These are phyloP conservation scores for Drosophila pallidifrons DNA, from an alignment of 1,140 invertebrate genomes.

Conservation along the genomic window DNA sequence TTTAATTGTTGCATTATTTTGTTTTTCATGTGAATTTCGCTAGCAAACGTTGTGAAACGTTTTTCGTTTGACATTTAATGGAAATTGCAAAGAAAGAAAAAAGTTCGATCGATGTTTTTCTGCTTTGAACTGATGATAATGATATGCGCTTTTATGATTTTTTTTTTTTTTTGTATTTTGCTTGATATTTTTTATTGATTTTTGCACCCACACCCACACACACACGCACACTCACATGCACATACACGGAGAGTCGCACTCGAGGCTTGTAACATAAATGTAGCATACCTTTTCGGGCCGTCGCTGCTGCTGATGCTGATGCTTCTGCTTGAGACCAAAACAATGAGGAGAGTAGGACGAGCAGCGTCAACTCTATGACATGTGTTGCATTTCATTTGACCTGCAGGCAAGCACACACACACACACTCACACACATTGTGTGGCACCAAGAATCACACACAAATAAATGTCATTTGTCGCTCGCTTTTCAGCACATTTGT, in stretches of 20 bases:
- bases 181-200: constrained; percentile 70
- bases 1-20: too few relatives aligned
- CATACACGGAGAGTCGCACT: constrained; percentile 17
- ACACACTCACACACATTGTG: constrained; percentile 12
- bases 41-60: too few relatives aligned
- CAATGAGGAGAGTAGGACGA: constrained; percentile 21
- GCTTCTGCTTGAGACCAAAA: constrained; percentile 52
- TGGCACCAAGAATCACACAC: background rate
- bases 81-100: constrained; percentile 22
- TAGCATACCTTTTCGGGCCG: constrained; percentile 70
- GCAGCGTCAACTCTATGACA: constrained; percentile 7
- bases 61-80: background rate
- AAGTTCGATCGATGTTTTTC: constrained; percentile 23
- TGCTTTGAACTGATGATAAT: constrained; percentile 41
- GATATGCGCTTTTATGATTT: constrained; percentile 49
- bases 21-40: too few relatives aligned
- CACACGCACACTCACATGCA: constrained; percentile 8
- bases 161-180: constrained; percentile 14
- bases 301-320: constrained; percentile 17
- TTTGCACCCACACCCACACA: constrained; percentile 15
- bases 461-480: constrained; percentile 32
- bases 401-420: constrained; percentile 13
- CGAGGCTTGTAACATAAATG: constrained; percentile 47
- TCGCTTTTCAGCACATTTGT: constrained; percentile 19
- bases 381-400: constrained; percentile 48